phyloP scores from a whole-genome alignment of 2,113 vertebrate species.

The Ameiurus melas region DNA sequence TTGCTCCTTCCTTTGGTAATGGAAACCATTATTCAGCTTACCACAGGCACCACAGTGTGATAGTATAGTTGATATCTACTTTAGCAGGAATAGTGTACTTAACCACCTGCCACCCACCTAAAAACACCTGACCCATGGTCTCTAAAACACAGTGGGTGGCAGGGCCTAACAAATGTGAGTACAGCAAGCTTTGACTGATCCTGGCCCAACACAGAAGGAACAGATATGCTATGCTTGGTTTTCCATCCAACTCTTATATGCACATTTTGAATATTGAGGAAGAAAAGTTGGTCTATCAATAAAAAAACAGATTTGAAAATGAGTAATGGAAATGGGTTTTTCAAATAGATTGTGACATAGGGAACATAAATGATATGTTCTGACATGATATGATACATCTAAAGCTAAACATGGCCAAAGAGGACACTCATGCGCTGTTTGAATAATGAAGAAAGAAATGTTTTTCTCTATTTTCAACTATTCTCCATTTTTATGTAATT shows the following conservation, averaged over 20 bases:
- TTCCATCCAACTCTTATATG: neutral
- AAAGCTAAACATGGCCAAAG: neutral
- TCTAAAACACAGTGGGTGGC: neutral
- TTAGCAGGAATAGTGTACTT: neutral
- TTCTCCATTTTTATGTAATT: neutral
- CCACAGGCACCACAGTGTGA: constrained; percentile 33
- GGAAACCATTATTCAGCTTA: constrained; percentile 47
- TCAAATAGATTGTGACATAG: neutral
- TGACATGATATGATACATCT: too few relatives aligned
- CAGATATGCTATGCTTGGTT: neutral
- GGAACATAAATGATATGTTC: neutral
- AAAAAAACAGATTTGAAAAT: too few relatives aligned
- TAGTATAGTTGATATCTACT: constrained; percentile 36
- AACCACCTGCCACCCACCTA: constrained; percentile 28
- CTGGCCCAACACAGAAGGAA: neutral
- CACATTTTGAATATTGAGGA: neutral
- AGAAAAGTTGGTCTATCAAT: neutral
- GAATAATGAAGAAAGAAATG: neutral
- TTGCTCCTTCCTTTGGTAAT: constrained; percentile 30
- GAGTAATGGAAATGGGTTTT: neutral
- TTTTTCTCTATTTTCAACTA: neutral
- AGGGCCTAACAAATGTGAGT: constrained; percentile 5
- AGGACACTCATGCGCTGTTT: neutral
- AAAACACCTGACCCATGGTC: constrained; percentile 26
- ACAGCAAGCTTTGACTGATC: neutral